A percentile compares a stretch with the other conserved stretches of the same genome.
Evolutionary conservation across 2,113 vertebrate genomes (phyloP).

Genomic region (Australoheros scitulus): DNA sequence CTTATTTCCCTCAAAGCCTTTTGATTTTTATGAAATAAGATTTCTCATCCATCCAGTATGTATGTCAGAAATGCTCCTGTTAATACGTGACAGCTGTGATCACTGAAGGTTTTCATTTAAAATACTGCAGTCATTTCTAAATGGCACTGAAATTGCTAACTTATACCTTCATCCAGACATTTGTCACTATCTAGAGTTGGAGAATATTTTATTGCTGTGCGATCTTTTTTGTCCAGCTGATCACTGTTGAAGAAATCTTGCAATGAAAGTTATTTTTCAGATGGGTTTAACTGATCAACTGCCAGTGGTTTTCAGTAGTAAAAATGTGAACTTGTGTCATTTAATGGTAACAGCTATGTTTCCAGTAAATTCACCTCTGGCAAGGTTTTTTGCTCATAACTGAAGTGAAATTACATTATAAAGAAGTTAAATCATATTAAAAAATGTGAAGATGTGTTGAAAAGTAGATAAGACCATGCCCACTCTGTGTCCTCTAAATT

Average conservation of each 20-base stretch:
- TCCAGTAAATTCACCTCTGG: not conserved
- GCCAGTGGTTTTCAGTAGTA: constrained; percentile 10
- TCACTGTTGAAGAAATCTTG: not conserved
- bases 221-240: not conserved
- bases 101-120: not conserved
- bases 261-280: not conserved
- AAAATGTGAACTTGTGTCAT: constrained; percentile 29
- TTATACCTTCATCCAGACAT: not conserved
- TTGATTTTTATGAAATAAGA: not conserved
- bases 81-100: not conserved
- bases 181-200: not conserved
- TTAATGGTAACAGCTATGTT: not conserved
- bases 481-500: not conserved
- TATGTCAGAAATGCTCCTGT: not conserved
- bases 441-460: too few species aligned
- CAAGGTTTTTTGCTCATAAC: not conserved
- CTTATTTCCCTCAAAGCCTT: not conserved
- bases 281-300: constrained; percentile 6
- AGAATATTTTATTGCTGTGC: not conserved
- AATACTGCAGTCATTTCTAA: not conserved
- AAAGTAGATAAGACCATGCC: not conserved
- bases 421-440: not conserved
- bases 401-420: not conserved
- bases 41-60: not conserved
- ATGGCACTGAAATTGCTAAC: not conserved